Percentiles rank a stretch among this genome's conserved stretches.
Conservation (phyloP, 2,888 invertebrate genomes). For the Drosophila multiciliata region DNA sequence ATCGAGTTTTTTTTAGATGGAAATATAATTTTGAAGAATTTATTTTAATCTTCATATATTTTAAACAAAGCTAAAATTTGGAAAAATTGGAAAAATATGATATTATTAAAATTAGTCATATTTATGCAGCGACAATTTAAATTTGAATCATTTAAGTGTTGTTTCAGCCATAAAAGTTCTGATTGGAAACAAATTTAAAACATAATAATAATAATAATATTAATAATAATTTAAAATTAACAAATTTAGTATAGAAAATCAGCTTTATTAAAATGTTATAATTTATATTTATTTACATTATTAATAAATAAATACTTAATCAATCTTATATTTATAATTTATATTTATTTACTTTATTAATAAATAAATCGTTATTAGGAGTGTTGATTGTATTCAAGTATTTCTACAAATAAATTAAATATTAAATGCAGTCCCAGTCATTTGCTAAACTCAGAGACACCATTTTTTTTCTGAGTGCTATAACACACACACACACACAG, state of each 20-base stretch:
- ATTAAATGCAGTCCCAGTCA: not conserved
- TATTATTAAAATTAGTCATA: not conserved
- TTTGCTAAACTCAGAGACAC: too few species aligned
- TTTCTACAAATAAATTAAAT: not conserved
- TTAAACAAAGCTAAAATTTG: not conserved
- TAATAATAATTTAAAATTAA: not conserved
- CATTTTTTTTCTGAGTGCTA: not conserved
- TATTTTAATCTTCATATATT: not conserved
- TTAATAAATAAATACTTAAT: not conserved
- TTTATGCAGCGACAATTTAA: slow-evolving; percentile 42
- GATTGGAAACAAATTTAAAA: not conserved
- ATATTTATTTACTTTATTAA: not conserved
- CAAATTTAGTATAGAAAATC: not conserved
- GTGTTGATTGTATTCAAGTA: not conserved
- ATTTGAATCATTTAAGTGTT: slow-evolving; percentile 58
- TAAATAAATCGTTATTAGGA: not conserved
- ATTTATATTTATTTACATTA: not conserved
- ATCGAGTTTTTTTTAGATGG: rapidly evolving
- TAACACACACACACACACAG: not conserved
- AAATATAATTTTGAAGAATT: not conserved
- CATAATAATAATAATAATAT: too few species aligned
- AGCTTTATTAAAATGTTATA: not conserved
- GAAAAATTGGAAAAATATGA: not conserved
- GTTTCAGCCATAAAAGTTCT: slow-evolving; percentile 41
- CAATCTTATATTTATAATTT: too few species aligned